A percentile compares a stretch with the other conserved stretches of the same genome.
Evolutionary conservation across 2,888 invertebrate genomes (phyloP).

Genomic region (Drosophila subsilvestris): DNA sequence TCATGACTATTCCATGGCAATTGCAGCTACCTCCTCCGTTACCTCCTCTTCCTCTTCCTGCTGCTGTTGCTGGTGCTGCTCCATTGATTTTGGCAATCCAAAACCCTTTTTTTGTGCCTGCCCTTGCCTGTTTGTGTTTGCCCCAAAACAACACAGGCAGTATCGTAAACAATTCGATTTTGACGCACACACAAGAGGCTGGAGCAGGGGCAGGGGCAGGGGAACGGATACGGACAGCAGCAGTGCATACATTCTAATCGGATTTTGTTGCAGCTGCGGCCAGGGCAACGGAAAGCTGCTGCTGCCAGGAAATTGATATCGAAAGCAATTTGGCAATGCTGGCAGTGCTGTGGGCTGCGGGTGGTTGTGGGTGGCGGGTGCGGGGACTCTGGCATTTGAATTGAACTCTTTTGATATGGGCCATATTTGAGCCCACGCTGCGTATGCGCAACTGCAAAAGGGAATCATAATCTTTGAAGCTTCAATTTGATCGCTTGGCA

Average conservation of each 20-base stretch:
- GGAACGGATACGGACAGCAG: too few relatives aligned
- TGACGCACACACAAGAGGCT: constrained; percentile 29
- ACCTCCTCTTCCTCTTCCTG: constrained; percentile 1
- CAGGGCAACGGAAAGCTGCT: constrained; percentile 40
- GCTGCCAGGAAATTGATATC: constrained; percentile 74
- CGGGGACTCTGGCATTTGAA: constrained; percentile 9
- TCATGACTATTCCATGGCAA: constrained; percentile 49
- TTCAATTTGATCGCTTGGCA: constrained; percentile 57
- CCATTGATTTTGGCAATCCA: constrained; percentile 52
- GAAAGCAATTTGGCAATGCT: constrained; percentile 70
- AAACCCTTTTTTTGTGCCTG: constrained; percentile 13
- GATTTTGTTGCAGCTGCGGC: constrained; percentile 75
- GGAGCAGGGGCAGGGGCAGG: neutral
- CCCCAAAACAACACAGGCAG: constrained; percentile 40
- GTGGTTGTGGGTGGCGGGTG: too few relatives aligned
- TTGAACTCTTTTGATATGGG: constrained; percentile 4
- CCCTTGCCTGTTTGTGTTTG: constrained; percentile 21
- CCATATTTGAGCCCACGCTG: constrained; percentile 38
- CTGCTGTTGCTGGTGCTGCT: constrained; percentile 23
- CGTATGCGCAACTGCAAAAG: constrained; percentile 68
- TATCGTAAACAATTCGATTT: constrained; percentile 70
- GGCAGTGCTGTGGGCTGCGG: neutral
- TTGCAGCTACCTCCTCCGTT: constrained; percentile 13
- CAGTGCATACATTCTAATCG: constrained; percentile 69
- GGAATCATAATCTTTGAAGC: constrained; percentile 57